Percentiles rank a stretch among this genome's conserved stretches.
Conservation (phyloP, 2,113 vertebrate species). For the Mus musculus region GRCm39 chr3:63058001-63058500, state of each 20-base stretch:
- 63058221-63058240: background rate
- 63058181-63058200: background rate
- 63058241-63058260: background rate
- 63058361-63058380: background rate
- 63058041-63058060: background rate
- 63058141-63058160: background rate
- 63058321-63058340: no score
- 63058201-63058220: background rate
- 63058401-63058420: background rate
- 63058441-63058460: background rate
- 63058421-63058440: background rate
- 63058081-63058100: slow-evolving; percentile 47
- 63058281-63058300: no score
- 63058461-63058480: background rate
- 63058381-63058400: background rate
- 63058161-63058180: background rate
- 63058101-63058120: background rate
- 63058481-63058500: background rate
- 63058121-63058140: background rate
- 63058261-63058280: no score
- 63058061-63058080: background rate
- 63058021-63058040: background rate
- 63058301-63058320: no score
- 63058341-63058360: no score
- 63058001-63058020: background rate